Conservation (phyloP, 2,113 vertebrate species). For the Podarcis muralis region DNA sequence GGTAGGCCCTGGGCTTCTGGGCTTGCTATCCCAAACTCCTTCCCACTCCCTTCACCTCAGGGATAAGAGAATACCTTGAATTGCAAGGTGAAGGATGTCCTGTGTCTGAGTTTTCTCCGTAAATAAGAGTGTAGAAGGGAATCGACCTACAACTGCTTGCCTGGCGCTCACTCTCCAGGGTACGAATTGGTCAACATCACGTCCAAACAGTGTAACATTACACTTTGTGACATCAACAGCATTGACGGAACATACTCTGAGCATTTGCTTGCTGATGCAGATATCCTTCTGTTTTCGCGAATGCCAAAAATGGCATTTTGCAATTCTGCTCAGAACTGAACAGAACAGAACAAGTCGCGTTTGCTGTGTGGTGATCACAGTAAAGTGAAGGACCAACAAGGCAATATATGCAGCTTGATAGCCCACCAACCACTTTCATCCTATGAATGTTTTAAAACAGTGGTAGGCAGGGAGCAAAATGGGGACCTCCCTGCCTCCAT, state of each 20-base stretch:
- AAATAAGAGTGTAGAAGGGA: too few species aligned
- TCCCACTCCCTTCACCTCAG: background rate
- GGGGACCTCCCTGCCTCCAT: too few species aligned
- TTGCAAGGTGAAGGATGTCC: background rate
- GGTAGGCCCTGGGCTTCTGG: background rate
- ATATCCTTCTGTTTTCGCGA: background rate
- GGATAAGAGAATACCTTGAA: background rate
- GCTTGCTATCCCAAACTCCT: background rate
- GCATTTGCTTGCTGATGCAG: too few species aligned
- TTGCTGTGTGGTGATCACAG: background rate
- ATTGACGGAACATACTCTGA: too few species aligned
- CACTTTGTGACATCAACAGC: too few species aligned
- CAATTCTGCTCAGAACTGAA: too few species aligned
- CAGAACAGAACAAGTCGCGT: background rate
- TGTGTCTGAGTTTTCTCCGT: background rate
- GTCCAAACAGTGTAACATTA: too few species aligned
- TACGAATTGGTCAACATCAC: too few species aligned
- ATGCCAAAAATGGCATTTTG: too few species aligned
- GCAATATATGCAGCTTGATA: background rate
- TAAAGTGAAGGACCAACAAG: background rate
- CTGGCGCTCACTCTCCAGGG: too few species aligned
- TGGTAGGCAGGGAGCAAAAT: too few species aligned
- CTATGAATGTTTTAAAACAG: background rate
- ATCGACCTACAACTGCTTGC: too few species aligned
- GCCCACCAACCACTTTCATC: background rate